phyloP scores from a whole-genome alignment of 2,888 invertebrate species.

The Caenorhabditis panamensis region DNA sequence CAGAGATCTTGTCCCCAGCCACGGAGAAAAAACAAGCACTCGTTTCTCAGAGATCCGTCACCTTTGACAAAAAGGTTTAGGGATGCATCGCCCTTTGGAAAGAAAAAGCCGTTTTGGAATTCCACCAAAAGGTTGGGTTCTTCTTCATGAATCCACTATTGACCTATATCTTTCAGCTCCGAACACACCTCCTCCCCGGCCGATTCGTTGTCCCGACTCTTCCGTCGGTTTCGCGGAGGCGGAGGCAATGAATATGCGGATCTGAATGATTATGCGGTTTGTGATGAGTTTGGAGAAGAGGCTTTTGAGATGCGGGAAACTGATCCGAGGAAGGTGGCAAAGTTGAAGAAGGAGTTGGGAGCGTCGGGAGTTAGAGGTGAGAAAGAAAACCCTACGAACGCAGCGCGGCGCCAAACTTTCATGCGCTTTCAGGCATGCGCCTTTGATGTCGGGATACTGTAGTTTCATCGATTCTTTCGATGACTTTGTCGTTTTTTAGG shows the following conservation, averaged over 20 bases:
- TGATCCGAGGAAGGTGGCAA: neutral
- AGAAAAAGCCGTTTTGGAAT: constrained; percentile 59
- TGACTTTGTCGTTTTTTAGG: too few species aligned
- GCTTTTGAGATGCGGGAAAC: constrained; percentile 30
- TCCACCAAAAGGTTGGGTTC: constrained; percentile 40
- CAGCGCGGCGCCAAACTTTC: too few species aligned
- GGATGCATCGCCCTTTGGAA: constrained; percentile 67
- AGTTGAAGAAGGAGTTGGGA: neutral
- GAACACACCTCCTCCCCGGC: constrained; percentile 43
- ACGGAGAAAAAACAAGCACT: constrained; percentile 57
- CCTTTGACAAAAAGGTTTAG: constrained; percentile 61
- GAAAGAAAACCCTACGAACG: too few species aligned
- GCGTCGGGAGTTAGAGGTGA: constrained; percentile 18
- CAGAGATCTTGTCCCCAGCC: constrained; percentile 56
- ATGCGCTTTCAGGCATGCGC: too few species aligned
- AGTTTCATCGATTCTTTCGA: too few species aligned
- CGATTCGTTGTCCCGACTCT: constrained; percentile 54
- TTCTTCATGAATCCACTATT: neutral
- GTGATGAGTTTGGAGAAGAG: constrained; percentile 39
- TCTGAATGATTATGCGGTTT: constrained; percentile 46
- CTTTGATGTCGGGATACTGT: too few species aligned
- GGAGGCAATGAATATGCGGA: constrained; percentile 57
- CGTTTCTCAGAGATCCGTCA: constrained; percentile 63
- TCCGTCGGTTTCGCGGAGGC: constrained; percentile 50
- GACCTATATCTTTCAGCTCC: constrained; percentile 8